Conservation (phyloP, 2,888 invertebrate genomes). For the Protodeltote pygarga region DNA sequence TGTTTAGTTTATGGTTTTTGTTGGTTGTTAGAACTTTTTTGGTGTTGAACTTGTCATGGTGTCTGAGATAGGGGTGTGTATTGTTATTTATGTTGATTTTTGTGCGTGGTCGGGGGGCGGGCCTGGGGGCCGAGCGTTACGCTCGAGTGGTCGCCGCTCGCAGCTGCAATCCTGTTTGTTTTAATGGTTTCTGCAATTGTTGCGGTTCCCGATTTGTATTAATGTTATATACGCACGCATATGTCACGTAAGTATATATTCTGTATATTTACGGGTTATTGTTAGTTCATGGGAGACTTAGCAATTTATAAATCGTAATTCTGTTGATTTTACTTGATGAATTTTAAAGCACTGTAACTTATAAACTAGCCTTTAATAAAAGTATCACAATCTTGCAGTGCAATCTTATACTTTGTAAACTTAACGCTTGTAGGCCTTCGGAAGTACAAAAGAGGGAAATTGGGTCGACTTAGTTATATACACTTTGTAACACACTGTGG, state of each 20-base stretch:
- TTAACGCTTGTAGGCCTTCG: no score
- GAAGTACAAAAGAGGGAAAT: no score
- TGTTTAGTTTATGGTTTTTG: slow-evolving; percentile 39
- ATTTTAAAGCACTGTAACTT: no score
- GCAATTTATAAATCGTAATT: slow-evolving; percentile 55
- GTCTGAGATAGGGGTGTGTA: slow-evolving; percentile 86
- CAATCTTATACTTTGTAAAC: no score
- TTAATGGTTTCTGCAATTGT: slow-evolving; percentile 80
- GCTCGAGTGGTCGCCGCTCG: slow-evolving; percentile 74
- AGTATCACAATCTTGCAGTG: no score
- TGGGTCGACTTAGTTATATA: no score
- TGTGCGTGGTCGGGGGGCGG: slow-evolving; percentile 81
- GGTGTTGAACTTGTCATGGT: slow-evolving; percentile 62
- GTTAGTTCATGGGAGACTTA: slow-evolving; percentile 71
- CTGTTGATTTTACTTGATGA: no score
- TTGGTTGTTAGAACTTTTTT: slow-evolving; percentile 50
- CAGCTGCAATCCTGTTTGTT: slow-evolving; percentile 82
- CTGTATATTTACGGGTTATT: no score
- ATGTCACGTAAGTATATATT: slow-evolving; percentile 54
- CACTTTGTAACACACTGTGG: no score
- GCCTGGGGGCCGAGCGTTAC: slow-evolving; percentile 76
- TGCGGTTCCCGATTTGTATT: slow-evolving; percentile 69
- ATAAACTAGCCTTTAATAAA: no score
- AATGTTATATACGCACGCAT: slow-evolving; percentile 70
- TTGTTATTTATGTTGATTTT: slow-evolving; percentile 87